phyloP scores from a whole-genome alignment of 2,797 vertebrate genomes.

The Melanotaenia nigrans region DNA sequence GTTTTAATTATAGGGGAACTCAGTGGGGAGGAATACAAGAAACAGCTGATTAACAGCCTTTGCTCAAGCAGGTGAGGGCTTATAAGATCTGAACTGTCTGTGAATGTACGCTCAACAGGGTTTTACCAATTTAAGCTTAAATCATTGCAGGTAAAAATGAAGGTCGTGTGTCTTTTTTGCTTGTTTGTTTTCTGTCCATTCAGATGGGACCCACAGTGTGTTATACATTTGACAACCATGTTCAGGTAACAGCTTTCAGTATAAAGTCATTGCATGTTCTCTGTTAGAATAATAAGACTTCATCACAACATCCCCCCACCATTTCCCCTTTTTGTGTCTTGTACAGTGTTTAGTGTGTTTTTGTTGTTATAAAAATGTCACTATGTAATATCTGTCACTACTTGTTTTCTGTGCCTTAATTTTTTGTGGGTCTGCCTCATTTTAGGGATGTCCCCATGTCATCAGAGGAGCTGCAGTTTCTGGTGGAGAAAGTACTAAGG shows the following conservation, averaged over 20 bases:
- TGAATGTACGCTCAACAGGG: neutral
- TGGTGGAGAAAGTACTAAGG: slow-evolving; percentile 90
- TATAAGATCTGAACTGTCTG: neutral
- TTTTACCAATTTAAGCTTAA: neutral
- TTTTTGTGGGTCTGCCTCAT: neutral
- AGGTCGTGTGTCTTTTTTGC: neutral
- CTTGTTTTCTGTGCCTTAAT: neutral
- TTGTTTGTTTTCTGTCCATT: slow-evolving; percentile 22
- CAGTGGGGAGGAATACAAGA: slow-evolving; percentile 94
- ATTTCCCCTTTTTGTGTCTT: neutral
- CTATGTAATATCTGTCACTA: neutral
- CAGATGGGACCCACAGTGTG: slow-evolving; percentile 91
- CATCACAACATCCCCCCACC: neutral
- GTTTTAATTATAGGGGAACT: slow-evolving; percentile 86
- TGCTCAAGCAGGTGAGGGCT: slow-evolving; percentile 90
- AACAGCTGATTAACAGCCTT: slow-evolving; percentile 93
- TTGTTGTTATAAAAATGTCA: neutral
- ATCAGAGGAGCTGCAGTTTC: slow-evolving; percentile 90
- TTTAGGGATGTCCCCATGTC: slow-evolving; percentile 91
- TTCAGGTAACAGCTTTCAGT: slow-evolving; percentile 87
- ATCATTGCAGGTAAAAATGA: neutral
- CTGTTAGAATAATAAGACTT: neutral
- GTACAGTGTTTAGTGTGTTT: neutral
- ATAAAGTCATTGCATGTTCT: neutral
- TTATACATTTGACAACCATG: slow-evolving; percentile 94